Conservation (phyloP, 2,888 invertebrate genomes). For the Cosmia trapezina region DNA sequence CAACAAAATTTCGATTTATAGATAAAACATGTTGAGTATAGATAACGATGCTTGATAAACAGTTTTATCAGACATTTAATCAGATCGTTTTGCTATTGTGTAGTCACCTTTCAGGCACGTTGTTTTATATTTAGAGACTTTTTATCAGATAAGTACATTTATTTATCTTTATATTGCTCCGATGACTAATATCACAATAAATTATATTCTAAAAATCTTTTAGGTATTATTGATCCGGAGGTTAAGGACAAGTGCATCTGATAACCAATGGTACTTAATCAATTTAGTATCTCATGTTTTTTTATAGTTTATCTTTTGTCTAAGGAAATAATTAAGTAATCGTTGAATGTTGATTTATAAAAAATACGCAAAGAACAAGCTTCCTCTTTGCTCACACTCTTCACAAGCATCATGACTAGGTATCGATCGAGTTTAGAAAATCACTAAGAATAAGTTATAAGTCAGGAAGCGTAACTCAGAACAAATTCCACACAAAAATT, state of each 20-base stretch:
- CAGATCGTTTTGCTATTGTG: conserved; percentile 9
- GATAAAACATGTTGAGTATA: conserved; percentile 26
- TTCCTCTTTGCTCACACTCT: background rate
- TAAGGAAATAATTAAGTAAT: too few relatives aligned
- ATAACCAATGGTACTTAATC: background rate
- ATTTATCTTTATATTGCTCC: conserved; percentile 26
- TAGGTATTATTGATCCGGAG: background rate
- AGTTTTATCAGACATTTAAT: conserved; percentile 34
- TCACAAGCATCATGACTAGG: background rate
- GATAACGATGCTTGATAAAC: conserved; percentile 40
- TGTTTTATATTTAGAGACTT: background rate
- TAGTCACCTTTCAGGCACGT: conserved; percentile 5
- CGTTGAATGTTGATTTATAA: too few relatives aligned
- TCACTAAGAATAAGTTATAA: too few relatives aligned
- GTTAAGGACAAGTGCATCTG: background rate
- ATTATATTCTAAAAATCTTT: background rate
- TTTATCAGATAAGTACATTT: conserved; percentile 8
- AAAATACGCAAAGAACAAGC: too few relatives aligned
- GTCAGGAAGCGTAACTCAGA: too few relatives aligned
- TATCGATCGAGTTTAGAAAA: background rate
- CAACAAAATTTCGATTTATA: conserved; percentile 43
- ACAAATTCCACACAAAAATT: too few relatives aligned
- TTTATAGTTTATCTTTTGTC: background rate
- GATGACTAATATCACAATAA: conserved; percentile 20
- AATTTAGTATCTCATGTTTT: background rate